Evolutionary conservation across 2,888 invertebrate species (phyloP), one percentile per base, ranked within the genome.

Genomic region (Brassicogethes aeneus): DNA sequence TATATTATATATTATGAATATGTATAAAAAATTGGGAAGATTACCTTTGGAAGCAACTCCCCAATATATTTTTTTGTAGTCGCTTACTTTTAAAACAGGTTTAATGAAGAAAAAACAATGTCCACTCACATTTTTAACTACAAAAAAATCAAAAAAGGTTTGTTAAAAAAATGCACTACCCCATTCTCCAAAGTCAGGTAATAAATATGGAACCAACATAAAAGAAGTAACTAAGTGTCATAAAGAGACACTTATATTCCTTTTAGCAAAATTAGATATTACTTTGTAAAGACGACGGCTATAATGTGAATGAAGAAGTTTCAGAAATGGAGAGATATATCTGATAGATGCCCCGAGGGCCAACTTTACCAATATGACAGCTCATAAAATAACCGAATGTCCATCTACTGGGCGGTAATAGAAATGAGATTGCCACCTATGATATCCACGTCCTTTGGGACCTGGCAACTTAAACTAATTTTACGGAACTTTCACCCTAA

Each of bases 311-410:
- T 36, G 15, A 36, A 15, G 15, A 15, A 23, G 23, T 23, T 23
- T 5, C 23, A 23, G 23, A 23, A 39, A n/a, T n/a, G n/a, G 29
- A 15, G 37, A 35, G 15, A 42, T 44, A 44, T 39, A 44, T 42
- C 39, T 41, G 10, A 15, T 16, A 17, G 10, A 23, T 15, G 17
- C 42, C 47, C 54, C 52, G 50, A 45, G 42, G 48, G 60, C 56
- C 61, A 58, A 58, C 54, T 56, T 59, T 57, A 59, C 62, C 65
- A 66, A 66, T 66, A 66, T 66, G 65, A 66, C 66, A 65, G 63
- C 56, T 62, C 61, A 61, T 66, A 66, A 66, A 66, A 62, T 64
- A 66, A 65, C 59, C 64, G 64, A 61, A 58, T 61, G 65, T 63
- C 65, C 64, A 61, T 63, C 61, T 55, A 58, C 43, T 41, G 35